Conservation (phyloP, 64 coral and sea anemone genomes). For the Montipora cactus region DNA sequence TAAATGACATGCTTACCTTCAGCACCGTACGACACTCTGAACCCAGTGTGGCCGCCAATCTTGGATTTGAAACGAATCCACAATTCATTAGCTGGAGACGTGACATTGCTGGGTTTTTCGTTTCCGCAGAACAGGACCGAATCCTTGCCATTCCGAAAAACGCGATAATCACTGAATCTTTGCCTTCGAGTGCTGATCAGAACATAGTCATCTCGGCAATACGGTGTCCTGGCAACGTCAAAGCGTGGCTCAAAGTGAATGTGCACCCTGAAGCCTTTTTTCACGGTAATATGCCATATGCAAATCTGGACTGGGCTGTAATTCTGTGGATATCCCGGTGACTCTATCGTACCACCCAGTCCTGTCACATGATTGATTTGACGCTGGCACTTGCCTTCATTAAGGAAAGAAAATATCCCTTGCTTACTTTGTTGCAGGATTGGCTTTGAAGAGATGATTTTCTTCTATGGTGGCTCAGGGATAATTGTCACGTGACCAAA, state of each 20-base stretch:
- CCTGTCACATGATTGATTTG: constrained; percentile 11
- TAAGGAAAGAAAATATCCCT: neutral
- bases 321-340: constrained; percentile 52
- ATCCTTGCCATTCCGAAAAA: constrained; percentile 20
- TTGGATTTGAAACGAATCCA: constrained; percentile 70
- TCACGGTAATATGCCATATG: constrained; percentile 67
- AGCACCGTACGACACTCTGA: constrained; percentile 40
- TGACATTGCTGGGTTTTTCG: constrained; percentile 64
- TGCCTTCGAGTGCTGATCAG: constrained; percentile 65
- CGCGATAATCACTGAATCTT: constrained; percentile 23
- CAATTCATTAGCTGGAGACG: constrained; percentile 44
- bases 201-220: constrained; percentile 60
- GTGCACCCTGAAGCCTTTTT: constrained; percentile 47
- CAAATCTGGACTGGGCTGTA: constrained; percentile 57
- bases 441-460: neutral
- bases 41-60: constrained; percentile 42
- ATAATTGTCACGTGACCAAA: no score
- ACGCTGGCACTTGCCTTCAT: constrained; percentile 31
- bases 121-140: constrained; percentile 59
- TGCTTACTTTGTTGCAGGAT: neutral
- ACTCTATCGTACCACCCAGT: constrained; percentile 38
- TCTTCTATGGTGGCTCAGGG: no score
- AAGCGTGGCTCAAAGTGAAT: constrained; percentile 68
- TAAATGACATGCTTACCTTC: constrained; percentile 16
- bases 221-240: constrained; percentile 19